A percentile compares a stretch with the other conserved stretches of the same genome.
Evolutionary conservation across 2,888 invertebrate species (phyloP).

Genomic region (Ptychoptera albimana): DNA sequence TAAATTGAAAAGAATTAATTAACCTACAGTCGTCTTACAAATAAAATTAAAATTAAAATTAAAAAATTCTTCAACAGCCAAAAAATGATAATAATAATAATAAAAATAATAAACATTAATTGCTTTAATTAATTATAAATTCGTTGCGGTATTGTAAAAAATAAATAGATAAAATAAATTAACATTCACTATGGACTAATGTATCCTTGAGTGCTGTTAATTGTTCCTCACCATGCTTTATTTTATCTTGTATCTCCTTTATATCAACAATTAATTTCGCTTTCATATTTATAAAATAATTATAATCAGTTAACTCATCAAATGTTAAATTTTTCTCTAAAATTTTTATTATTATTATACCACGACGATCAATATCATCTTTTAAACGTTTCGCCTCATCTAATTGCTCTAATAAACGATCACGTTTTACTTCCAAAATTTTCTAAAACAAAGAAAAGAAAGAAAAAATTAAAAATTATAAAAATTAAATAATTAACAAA

Average conservation of each 20-base stretch:
- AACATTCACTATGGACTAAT: constrained; percentile 29
- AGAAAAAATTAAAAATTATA: constrained; percentile 4
- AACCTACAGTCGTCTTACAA: no score
- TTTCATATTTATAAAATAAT: constrained; percentile 75
- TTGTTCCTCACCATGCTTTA: constrained; percentile 68
- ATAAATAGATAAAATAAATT: not conserved
- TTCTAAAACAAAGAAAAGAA: constrained; percentile 32
- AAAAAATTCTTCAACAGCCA: no score
- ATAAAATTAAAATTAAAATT: no score
- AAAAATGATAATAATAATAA: no score
- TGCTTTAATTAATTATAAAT: no score
- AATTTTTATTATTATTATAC: constrained; percentile 50
- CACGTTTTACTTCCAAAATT: constrained; percentile 54
- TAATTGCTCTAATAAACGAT: constrained; percentile 58
- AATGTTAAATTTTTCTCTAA: constrained; percentile 53
- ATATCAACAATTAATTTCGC: constrained; percentile 69
- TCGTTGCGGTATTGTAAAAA: not conserved
- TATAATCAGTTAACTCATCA: constrained; percentile 64
- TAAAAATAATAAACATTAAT: no score
- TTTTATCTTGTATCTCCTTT: constrained; percentile 68
- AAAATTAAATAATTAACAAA: not conserved
- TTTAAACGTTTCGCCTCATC: constrained; percentile 71
- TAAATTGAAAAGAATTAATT: no score
- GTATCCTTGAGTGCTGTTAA: constrained; percentile 43
- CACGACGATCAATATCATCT: constrained; percentile 63